These are phyloP conservation scores for Podarcis muralis DNA, from an alignment of 2,113 vertebrate genomes.

Conservation along the genomic window DNA sequence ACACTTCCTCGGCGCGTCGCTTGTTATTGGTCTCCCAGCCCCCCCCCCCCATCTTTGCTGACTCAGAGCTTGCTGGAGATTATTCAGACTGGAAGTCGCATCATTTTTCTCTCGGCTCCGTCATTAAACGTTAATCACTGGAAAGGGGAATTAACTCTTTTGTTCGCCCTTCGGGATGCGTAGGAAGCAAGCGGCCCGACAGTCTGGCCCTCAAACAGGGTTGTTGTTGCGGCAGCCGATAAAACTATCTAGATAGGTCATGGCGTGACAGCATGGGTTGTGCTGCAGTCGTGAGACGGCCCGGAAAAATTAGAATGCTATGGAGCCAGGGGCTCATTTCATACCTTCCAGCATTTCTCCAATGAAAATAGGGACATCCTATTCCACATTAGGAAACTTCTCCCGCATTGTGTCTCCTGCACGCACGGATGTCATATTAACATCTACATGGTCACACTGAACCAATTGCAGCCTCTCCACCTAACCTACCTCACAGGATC, in stretches of 20 bases:
- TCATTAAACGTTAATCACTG: neutral
- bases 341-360: neutral
- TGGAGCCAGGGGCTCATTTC: neutral
- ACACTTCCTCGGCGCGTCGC: neutral
- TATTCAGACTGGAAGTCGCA: neutral
- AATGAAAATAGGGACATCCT: no score
- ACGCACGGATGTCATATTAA: no score
- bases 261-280: neutral
- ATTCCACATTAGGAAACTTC: no score
- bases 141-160: rapidly evolving
- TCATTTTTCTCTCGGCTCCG: neutral
- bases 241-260: neutral
- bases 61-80: neutral
- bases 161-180: rapidly evolving
- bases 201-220: neutral
- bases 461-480: no score
- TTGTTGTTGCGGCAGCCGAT: neutral
- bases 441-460: no score
- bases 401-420: no score
- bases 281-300: neutral
- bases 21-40: neutral
- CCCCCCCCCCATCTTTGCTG: neutral
- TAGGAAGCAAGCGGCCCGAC: neutral
- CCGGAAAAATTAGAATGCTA: neutral
- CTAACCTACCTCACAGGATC: no score